Conservation (phyloP, 2,797 vertebrate genomes). For the Diplodus sargus region DNA sequence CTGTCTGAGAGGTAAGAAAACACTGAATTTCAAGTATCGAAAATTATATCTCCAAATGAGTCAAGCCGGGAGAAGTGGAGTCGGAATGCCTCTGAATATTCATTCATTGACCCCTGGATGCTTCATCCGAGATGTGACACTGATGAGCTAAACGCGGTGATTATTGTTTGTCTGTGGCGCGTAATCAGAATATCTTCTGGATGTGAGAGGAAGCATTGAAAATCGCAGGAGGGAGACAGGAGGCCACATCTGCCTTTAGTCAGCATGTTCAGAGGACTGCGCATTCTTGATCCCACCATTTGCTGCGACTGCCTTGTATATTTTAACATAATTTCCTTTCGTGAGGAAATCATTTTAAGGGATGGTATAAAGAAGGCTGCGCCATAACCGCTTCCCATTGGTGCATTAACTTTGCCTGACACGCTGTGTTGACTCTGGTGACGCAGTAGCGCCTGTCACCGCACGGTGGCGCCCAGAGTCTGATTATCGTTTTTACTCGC, state of each 20-base stretch:
- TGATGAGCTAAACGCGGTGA: conserved; percentile 12
- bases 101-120: conserved; percentile 6
- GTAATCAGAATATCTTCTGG: conserved; percentile 15
- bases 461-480: conserved; percentile 67
- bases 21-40: conserved; percentile 18
- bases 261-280: conserved; percentile 44
- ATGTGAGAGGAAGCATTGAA: conserved; percentile 1
- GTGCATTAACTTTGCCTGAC: conserved; percentile 8
- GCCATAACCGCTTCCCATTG: background rate
- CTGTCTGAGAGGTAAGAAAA: conserved; percentile 23
- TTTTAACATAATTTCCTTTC: background rate
- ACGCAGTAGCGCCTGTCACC: conserved; percentile 42
- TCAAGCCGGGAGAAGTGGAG: background rate
- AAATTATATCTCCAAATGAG: conserved; percentile 1
- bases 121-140: conserved; percentile 13
- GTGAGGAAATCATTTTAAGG: background rate
- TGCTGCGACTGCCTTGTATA: background rate
- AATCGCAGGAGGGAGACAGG: background rate
- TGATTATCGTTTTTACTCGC: background rate
- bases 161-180: conserved; percentile 18
- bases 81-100: background rate
- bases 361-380: background rate
- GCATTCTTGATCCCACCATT: conserved; percentile 1
- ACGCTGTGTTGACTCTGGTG: background rate
- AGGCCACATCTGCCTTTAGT: conserved; percentile 33